phyloP scores from a whole-genome alignment of 2,797 vertebrate species.

The Pangasius larnaudii region DNA sequence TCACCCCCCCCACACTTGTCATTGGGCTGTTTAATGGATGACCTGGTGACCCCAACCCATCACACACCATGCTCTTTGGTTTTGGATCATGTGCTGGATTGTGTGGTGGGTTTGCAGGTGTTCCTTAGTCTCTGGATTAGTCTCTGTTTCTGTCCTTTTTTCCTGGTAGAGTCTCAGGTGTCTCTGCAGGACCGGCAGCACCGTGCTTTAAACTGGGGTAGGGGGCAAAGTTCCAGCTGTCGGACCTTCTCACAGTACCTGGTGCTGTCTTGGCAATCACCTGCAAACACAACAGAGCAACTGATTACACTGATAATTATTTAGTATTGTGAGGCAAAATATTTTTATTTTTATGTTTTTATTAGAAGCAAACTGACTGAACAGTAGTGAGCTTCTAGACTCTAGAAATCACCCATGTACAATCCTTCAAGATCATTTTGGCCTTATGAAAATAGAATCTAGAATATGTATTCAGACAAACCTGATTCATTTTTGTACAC shows the following conservation, averaged over 20 bases:
- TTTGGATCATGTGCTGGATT: slow-evolving; percentile 40
- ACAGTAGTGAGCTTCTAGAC: not conserved
- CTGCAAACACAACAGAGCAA: slow-evolving; percentile 65
- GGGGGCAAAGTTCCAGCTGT: slow-evolving; percentile 91
- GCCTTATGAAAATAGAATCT: not conserved
- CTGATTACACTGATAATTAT: not conserved
- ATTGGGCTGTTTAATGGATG: slow-evolving; percentile 25
- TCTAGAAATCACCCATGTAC: not conserved
- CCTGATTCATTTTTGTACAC: not conserved
- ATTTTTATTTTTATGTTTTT: not conserved
- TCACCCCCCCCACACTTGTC: slow-evolving; percentile 16
- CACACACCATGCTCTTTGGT: slow-evolving; percentile 27
- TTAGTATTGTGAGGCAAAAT: not conserved
- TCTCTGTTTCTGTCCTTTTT: slow-evolving; percentile 45
- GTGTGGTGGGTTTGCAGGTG: slow-evolving; percentile 43
- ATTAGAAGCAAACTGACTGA: not conserved
- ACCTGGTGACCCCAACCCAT: slow-evolving; percentile 19
- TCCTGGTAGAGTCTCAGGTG: slow-evolving; percentile 74
- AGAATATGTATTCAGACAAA: not conserved
- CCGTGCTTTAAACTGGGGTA: slow-evolving; percentile 90
- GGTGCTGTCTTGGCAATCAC: slow-evolving; percentile 91
- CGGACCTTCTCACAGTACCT: slow-evolving; percentile 95
- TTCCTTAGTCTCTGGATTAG: slow-evolving; percentile 39
- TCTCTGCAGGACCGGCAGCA: slow-evolving; percentile 92
- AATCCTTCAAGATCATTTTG: not conserved